These are phyloP conservation scores for Pterois miles DNA, from an alignment of 2,797 vertebrate species.

Conservation along the genomic window DNA sequence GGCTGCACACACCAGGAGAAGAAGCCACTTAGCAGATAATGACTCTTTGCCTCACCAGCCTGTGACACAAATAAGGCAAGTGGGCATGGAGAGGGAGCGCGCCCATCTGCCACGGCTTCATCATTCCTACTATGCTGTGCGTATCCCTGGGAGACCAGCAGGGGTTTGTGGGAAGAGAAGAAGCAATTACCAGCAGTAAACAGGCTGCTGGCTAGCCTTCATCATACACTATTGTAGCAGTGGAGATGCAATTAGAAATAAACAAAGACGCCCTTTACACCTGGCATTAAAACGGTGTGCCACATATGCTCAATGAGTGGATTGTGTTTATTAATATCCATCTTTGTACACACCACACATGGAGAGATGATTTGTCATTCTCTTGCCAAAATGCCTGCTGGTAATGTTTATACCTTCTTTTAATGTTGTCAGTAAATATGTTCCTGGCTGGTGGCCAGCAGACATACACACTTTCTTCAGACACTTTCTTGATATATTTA, in stretches of 20 bases:
- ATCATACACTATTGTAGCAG: conserved; percentile 10
- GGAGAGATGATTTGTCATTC: background rate
- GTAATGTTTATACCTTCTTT: background rate
- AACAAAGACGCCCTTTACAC: conserved; percentile 33
- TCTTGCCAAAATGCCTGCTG: background rate
- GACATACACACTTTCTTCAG: background rate
- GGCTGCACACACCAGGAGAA: conserved; percentile 29
- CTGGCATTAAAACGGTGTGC: conserved; percentile 1
- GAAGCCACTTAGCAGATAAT: conserved; percentile 67
- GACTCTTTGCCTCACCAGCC: conserved; percentile 46
- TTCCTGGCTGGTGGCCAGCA: background rate
- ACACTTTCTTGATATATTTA: background rate
- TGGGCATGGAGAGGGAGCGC: conserved; percentile 43
- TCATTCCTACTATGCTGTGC: conserved; percentile 48
- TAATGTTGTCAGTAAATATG: conserved; percentile 1
- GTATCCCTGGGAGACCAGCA: conserved; percentile 62
- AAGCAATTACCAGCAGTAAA: conserved; percentile 56
- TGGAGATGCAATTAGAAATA: conserved; percentile 28
- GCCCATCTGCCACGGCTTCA: conserved; percentile 67
- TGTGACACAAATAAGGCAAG: conserved; percentile 54
- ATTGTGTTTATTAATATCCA: conserved; percentile 4
- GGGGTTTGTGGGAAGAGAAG: conserved; percentile 61
- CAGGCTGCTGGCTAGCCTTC: conserved; percentile 31
- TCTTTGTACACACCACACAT: background rate
- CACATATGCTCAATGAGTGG: background rate